Base-by-base conservation (phyloP, 2,888 invertebrate species). In the Ctenicera cuprea region DNA sequence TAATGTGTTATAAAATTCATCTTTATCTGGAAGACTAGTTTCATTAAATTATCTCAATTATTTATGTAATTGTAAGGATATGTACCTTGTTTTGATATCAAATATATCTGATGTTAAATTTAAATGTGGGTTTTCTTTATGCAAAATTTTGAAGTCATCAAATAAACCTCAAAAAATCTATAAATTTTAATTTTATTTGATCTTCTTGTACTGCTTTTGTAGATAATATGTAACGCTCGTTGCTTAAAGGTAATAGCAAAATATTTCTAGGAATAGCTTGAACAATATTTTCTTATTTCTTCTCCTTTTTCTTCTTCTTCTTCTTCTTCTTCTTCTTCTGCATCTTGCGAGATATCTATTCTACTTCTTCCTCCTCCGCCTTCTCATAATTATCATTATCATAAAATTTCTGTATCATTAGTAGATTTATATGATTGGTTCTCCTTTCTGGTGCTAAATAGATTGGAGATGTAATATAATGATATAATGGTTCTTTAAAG, bases 1-100 rank as follows among this genome's bases (percentile, higher is more conserved):
- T 81, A 71, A 38, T 26, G 70, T 63, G 52, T 77, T 82, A 70
- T 76, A 79, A 75, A 82, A 83, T 8, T 66, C 3, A 12, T 78
- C 68, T 64, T 63, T 67, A 4, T 65, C 3, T 9, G 79, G 79
- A 37, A 79, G 64, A n/a, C 18, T 0, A 0, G 62, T 22, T 45
- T 45, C 59, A 1, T 59, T 16, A n/a, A 68, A 43, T 61, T 61
- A 33, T 68, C 48, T 1, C 20, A 20, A 26, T 4, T 11, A 1
- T n/a, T 0, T 18, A 59, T 38, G 38, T 54, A 67, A n/a, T 54
- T 18, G 9, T 67, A 67, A 0, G 59, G 67, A 57, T 33, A 67
- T 0, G 57, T 30, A 14, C 67, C 59, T 59, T 67, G 57, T 12
- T 41, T 37, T 11, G 20, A n/a, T 14, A 59, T 4, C 38, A 67